A percentile compares a stretch with the other conserved stretches of the same genome.
Evolutionary conservation across 1,140 invertebrate genomes (phyloP).

Genomic region (Eupristina koningsbergeri): DNA sequence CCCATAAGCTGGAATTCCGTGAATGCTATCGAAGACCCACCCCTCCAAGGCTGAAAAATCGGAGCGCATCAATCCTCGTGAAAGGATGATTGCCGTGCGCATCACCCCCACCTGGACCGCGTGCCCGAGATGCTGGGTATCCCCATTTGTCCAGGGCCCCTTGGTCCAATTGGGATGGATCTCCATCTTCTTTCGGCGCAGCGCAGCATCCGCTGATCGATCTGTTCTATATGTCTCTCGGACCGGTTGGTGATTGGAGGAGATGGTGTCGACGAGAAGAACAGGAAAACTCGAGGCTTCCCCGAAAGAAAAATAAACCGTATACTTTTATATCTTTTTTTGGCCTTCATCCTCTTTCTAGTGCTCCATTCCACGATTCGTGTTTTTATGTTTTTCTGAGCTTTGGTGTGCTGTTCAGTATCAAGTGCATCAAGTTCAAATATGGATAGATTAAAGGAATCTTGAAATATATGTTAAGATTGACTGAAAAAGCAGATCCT

Average conservation of each 20-base stretch:
- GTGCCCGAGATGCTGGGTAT: not conserved
- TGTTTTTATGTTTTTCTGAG: not conserved
- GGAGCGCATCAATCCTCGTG: constrained; percentile 30
- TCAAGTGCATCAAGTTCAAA: too few relatives aligned
- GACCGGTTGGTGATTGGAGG: too few relatives aligned
- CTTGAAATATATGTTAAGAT: too few relatives aligned
- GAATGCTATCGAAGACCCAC: not conserved
- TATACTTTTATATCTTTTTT: not conserved
- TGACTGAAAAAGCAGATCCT: too few relatives aligned
- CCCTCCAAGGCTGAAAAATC: constrained; percentile 24
- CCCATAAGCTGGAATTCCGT: not conserved
- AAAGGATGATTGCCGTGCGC: not conserved
- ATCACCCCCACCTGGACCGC: not conserved
- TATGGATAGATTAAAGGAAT: too few relatives aligned
- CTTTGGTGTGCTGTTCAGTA: too few relatives aligned
- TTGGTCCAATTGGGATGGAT: not conserved
- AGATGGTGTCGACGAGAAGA: not conserved
- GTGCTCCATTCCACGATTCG: not conserved
- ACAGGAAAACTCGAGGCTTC: not conserved
- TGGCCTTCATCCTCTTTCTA: not conserved
- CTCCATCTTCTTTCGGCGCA: too few relatives aligned
- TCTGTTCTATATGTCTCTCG: not conserved
- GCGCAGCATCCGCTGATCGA: not conserved
- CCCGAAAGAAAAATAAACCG: too few relatives aligned
- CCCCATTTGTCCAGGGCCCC: not conserved